Conservation (phyloP, 35 echinoderm and acorn worm species). For the Patiria miniata region DNA sequence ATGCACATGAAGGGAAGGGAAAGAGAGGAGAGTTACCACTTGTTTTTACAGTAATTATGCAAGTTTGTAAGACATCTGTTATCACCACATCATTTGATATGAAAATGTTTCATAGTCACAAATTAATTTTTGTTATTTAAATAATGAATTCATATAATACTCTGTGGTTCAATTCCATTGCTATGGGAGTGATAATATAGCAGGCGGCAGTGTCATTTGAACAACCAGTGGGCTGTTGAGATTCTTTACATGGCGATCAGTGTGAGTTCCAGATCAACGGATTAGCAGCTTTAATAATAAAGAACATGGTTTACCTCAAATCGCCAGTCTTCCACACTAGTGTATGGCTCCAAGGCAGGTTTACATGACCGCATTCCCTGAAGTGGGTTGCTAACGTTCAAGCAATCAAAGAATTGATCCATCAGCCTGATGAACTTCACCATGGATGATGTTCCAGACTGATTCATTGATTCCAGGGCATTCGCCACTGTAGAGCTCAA, state of each 20-base stretch:
- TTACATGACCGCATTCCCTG: constrained; percentile 26
- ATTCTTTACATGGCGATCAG: no score
- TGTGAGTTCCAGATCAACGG: no score
- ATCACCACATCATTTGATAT: background rate
- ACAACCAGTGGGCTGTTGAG: no score
- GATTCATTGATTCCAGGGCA: constrained; percentile 3
- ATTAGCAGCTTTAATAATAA: background rate
- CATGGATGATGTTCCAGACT: background rate
- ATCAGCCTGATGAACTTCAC: constrained; percentile 45
- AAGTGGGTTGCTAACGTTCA: constrained; percentile 34
- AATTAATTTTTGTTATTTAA: background rate
- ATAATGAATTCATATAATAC: background rate
- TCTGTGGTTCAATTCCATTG: no score
- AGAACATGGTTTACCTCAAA: background rate
- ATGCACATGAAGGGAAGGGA: no score
- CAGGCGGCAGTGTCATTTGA: no score
- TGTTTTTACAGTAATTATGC: background rate
- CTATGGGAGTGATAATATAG: no score
- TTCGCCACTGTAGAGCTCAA: constrained; percentile 47
- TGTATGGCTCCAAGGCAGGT: constrained; percentile 39
- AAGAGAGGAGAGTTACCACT: no score
- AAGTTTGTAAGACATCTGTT: no score
- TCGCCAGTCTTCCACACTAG: constrained; percentile 34
- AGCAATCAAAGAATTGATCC: constrained; percentile 66
- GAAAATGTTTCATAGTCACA: background rate